Percentiles rank a stretch among this genome's conserved stretches.
phyloP scores from a whole-genome alignment of 2,888 invertebrate species.

The Hedychridium roseum region DNA sequence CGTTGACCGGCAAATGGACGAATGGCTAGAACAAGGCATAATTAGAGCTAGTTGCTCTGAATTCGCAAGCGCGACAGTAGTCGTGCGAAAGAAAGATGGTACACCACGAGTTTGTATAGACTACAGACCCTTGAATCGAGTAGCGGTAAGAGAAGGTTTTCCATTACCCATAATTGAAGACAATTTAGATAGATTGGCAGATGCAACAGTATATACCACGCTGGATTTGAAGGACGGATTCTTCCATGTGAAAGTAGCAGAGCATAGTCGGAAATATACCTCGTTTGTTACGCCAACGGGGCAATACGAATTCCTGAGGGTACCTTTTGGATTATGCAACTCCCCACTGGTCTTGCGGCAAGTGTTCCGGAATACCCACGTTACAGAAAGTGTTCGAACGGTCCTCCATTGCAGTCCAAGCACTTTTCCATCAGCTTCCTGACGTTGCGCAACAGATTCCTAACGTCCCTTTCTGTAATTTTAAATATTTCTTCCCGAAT shows the following conservation, averaged over 20 bases:
- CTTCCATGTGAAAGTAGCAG: constrained; percentile 24
- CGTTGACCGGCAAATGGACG: constrained; percentile 28
- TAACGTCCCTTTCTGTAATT: too few relatives aligned
- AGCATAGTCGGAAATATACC: constrained; percentile 28
- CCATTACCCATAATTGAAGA: constrained; percentile 40
- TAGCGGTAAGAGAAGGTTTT: constrained; percentile 24
- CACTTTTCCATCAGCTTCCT: constrained; percentile 10
- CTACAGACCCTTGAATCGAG: constrained; percentile 31
- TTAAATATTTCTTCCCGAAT: too few relatives aligned
- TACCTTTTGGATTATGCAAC: constrained; percentile 32
- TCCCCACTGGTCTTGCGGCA: constrained; percentile 27
- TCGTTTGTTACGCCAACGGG: constrained; percentile 28
- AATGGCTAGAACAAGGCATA: constrained; percentile 30
- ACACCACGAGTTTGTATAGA: constrained; percentile 31
- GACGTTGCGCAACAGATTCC: constrained; percentile 13
- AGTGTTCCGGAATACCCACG: constrained; percentile 19
- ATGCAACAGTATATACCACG: constrained; percentile 21
- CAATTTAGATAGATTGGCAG: constrained; percentile 24
- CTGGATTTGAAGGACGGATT: constrained; percentile 34
- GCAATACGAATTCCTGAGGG: constrained; percentile 26
- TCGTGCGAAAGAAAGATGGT: constrained; percentile 32
- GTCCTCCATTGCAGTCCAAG: constrained; percentile 5
- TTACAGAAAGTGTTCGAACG: constrained; percentile 2
- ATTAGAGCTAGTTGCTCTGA: constrained; percentile 26
- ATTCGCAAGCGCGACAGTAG: constrained; percentile 31